These are phyloP conservation scores for Nylanderia fulva DNA, from an alignment of 1,140 invertebrate genomes.

Conservation along the genomic window DNA sequence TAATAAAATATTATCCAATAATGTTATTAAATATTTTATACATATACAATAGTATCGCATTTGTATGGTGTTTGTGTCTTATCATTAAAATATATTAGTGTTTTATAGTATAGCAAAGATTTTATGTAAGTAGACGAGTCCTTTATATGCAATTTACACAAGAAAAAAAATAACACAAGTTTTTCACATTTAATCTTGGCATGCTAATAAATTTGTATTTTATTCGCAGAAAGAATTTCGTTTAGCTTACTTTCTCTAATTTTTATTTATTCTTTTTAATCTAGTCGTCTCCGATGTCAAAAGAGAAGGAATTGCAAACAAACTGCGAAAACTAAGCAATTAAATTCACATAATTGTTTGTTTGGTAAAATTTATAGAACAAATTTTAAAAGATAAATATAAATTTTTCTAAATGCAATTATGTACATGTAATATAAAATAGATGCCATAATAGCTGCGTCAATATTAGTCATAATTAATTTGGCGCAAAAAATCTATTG, in stretches of 20 bases:
- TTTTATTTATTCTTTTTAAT: background rate
- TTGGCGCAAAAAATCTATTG: background rate
- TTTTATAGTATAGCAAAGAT: constrained; percentile 77
- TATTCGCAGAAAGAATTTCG: constrained; percentile 16
- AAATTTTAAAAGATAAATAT: background rate
- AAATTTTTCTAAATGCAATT: background rate
- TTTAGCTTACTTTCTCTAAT: constrained; percentile 18
- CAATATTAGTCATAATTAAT: background rate
- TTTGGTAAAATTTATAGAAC: background rate
- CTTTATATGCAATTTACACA: constrained; percentile 61
- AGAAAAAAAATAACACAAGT: constrained; percentile 31
- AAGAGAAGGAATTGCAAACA: background rate
- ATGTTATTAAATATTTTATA: constrained; percentile 80
- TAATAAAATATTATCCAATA: constrained; percentile 67
- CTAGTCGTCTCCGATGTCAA: background rate
- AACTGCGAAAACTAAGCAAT: background rate
- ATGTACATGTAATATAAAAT: background rate
- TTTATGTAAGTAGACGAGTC: constrained; percentile 79
- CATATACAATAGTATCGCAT: constrained; percentile 77
- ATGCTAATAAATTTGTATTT: constrained; percentile 29
- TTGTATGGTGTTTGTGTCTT: constrained; percentile 73
- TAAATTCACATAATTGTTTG: constrained; percentile 1
- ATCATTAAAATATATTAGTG: constrained; percentile 73
- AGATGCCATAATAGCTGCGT: background rate
- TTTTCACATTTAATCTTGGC: constrained; percentile 20